Conservation (phyloP, 2,113 vertebrate species). For the Pitta sordida region DNA sequence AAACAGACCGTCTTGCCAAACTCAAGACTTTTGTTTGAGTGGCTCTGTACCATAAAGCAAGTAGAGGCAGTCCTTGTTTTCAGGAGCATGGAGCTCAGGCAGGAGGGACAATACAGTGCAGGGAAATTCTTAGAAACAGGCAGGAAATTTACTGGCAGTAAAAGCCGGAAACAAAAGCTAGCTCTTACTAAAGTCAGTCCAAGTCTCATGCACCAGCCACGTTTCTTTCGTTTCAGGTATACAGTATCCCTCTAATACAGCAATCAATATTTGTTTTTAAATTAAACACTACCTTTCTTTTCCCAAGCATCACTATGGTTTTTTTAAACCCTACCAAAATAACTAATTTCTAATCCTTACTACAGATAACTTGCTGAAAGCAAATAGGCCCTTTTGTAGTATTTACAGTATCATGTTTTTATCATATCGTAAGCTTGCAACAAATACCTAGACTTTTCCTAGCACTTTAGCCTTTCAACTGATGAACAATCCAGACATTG, state of each 20-base stretch:
- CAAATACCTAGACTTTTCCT: background rate
- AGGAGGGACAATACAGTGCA: background rate
- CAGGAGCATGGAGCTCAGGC: background rate
- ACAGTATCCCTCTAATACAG: background rate
- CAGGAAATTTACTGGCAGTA: background rate
- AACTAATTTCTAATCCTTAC: background rate
- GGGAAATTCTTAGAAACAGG: background rate
- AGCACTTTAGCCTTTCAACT: background rate
- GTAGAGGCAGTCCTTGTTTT: background rate
- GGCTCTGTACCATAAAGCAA: background rate
- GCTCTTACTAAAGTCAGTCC: background rate
- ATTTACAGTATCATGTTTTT: background rate
- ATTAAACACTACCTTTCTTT: background rate
- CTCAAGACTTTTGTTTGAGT: background rate
- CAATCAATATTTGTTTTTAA: background rate
- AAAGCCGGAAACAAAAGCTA: background rate
- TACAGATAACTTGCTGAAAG: background rate
- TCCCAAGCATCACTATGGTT: background rate
- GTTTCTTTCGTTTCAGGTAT: background rate
- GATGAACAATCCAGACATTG: background rate
- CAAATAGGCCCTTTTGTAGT: background rate
- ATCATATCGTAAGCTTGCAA: background rate
- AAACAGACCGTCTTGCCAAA: background rate
- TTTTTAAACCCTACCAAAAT: conserved; percentile 3
- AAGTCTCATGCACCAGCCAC: background rate